Base-by-base conservation (phyloP, 2,888 invertebrate species). In the Clepsis dumicolana region DNA sequence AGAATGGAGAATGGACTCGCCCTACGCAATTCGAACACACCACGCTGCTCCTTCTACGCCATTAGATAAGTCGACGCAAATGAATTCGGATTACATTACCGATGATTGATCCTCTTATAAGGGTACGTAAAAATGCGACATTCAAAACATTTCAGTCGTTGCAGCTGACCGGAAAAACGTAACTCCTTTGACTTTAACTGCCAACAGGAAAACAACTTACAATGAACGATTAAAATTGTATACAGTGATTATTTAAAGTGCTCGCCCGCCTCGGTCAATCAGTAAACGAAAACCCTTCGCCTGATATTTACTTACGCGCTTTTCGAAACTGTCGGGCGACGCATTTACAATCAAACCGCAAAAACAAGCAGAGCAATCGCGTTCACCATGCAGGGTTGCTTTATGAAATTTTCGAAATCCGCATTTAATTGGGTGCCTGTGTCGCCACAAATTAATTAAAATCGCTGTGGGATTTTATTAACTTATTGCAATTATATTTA, bases 401-500 rank as follows among this genome's bases (percentile, higher is more conserved):
- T 84, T 85, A 86, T 83, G 80, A 85, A 86, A 85, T 84, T 85
- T 86, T 77, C 82, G 80, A 86, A 88, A 88, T 84, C 85, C 82
- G 79, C 78, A 81, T 90, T 88, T 88, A 87, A 89, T 89, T 87
- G 85, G 84, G 81, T 85, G 83, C 81, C 83, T 81, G 86, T 83
- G 83, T 87, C 82, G 82, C 86, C 86, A 84, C 87, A 88, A 90
- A 92, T 90, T 90, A 89, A 91, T 90, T 91, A 89, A 86, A 86
- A 87, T 81, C 84, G 86, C 82, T 81, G 82, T 77, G 84, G 84
- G 84, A 85, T 88, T 89, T 89, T 88, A 90, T 90, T 88, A 90
- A 90, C 88, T 91, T 92, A 90, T 91, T 88, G 88, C 88, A 88
- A 90, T 90, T 89, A 91, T 87, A 89, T 90, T 90, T 89, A 88